Evolutionary conservation across 2,797 vertebrate genomes (phyloP), one percentile per base, ranked within the genome.

Genomic region (Cynodonichthys magdalenae): DNA sequence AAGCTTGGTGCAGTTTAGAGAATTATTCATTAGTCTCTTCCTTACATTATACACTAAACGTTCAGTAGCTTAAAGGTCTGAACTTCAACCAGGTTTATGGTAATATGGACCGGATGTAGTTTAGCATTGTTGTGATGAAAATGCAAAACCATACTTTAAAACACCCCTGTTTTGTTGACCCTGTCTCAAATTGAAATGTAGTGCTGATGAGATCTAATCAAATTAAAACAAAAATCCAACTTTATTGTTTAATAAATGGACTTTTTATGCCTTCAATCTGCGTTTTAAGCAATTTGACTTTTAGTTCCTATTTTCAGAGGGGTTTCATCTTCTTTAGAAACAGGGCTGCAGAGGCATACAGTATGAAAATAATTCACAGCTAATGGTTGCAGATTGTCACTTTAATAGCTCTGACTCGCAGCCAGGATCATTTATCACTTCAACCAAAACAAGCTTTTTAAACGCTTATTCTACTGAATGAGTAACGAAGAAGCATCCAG

Each of bases 321-420:
- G 10, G 9, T 46, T 28, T 3, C 9, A 19, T 20, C 50, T 5
- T 53, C 42, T 53, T 53, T 31, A 4, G n/a, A 20, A 53, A 31
- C 39, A 17, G 8, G n/a, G 27, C 45, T 31, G 11, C 52, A 44
- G 42, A 51, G 24, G 24, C 17, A 44, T 17, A 55, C 20, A 31
- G 4, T 19, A 48, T 15, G 7, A 51, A 53, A 34, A 53, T 61
- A 45, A 52, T 39, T 61, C 15, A 59, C 20, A 39, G 18, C 8
- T 60, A 53, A 57, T 29, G 31, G 45, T 44, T 41, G 15, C 48
- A 61, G 27, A 57, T 39, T 66, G 36, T 48, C 44, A 36, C 20
- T 69, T 63, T 55, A 58, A 60, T 28, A 10, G 9, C 24, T 63
- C 19, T 59, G 58, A 47, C 48, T 31, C 44, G 34, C 9, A 69